Evolutionary conservation across 2,113 vertebrate species (phyloP).

Genomic region (Anthoscopus minutus): DNA sequence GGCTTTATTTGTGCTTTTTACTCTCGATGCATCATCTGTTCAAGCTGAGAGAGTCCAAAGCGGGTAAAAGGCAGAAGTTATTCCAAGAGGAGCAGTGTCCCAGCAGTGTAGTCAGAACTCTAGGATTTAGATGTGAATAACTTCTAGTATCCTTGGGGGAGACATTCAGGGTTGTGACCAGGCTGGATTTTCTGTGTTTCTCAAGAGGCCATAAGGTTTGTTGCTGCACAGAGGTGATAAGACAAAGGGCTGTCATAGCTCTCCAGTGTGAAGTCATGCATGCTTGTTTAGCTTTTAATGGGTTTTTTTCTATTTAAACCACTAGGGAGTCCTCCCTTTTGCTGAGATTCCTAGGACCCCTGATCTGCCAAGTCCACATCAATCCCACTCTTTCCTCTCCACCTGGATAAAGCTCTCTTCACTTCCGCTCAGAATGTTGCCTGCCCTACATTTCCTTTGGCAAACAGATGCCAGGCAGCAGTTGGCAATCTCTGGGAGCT

Average conservation of each 20-base stretch:
- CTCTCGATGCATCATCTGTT: not conserved
- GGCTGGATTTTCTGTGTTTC: not conserved
- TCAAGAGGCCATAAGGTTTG: not conserved
- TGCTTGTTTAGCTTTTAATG: not conserved
- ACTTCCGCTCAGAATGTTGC: not conserved
- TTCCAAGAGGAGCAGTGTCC: not conserved
- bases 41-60: not conserved
- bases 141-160: not conserved
- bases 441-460: not conserved
- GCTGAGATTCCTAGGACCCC: not conserved
- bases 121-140: not conserved
- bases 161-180: not conserved
- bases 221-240: not conserved
- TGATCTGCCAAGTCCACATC: not conserved
- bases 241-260: not conserved
- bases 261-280: not conserved
- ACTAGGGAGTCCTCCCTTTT: not conserved
- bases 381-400: not conserved
- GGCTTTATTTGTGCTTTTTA: not conserved
- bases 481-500: rapidly evolving
- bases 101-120: not conserved
- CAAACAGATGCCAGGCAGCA: not conserved
- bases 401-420: not conserved
- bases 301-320: not conserved
- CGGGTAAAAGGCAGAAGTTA: not conserved